Conservation (phyloP, 2,113 vertebrate species). For the Dolichotis patagonum region DNA sequence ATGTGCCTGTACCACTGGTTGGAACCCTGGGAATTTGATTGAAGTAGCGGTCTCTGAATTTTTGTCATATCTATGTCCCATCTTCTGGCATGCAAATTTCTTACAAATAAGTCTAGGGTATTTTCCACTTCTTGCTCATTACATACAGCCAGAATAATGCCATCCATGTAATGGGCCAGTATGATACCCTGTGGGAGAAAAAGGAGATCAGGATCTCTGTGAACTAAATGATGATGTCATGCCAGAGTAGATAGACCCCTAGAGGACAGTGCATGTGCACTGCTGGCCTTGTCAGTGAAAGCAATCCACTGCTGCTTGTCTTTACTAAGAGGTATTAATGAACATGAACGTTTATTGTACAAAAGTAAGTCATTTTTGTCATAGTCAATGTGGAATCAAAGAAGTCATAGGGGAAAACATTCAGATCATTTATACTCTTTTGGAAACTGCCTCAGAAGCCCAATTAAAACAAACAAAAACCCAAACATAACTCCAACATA, state of each 20-base stretch:
- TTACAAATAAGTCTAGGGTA: background rate
- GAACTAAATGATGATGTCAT: background rate
- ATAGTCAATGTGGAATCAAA: background rate
- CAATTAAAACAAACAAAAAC: background rate
- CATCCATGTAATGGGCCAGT: background rate
- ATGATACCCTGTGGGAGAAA: background rate
- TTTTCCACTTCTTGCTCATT: background rate
- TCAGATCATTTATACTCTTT: background rate
- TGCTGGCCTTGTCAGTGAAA: background rate
- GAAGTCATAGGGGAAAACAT: background rate
- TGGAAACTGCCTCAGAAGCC: background rate
- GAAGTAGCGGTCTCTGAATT: background rate
- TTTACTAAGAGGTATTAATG: background rate
- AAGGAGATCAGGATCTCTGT: background rate
- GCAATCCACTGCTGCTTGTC: background rate
- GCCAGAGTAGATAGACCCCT: background rate
- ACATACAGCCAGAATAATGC: background rate
- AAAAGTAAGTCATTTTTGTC: background rate
- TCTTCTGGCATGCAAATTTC: background rate
- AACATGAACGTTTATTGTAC: background rate
- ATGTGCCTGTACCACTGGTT: background rate
- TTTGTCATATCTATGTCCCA: background rate
- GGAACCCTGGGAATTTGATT: background rate
- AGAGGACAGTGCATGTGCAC: background rate
- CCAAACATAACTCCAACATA: background rate